These are phyloP conservation scores for Cataglyphis albicans DNA, from an alignment of 2,888 invertebrate species.

Conservation along the genomic window DNA sequence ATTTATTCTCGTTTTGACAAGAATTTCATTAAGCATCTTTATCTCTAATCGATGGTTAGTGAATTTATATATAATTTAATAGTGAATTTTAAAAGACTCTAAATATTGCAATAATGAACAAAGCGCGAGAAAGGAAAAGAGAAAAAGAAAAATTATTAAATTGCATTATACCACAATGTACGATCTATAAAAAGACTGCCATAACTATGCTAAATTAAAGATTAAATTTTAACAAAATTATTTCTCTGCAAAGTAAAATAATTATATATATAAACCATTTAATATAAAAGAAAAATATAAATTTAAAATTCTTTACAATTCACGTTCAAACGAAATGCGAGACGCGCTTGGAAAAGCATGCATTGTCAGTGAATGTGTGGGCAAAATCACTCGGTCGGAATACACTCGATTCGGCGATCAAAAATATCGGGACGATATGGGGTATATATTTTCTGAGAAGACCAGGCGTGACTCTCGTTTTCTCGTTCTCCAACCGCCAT, in stretches of 20 bases:
- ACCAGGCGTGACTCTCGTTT: conserved; percentile 42
- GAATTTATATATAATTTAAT: neutral
- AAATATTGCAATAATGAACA: neutral
- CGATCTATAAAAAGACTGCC: neutral
- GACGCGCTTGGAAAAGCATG: neutral
- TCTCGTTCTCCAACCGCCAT: neutral
- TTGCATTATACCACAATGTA: neutral
- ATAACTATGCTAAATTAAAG: neutral
- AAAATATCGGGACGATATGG: neutral
- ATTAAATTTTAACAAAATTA: neutral
- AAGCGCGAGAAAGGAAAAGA: too few species aligned
- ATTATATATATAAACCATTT: neutral
- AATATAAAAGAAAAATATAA: neutral
- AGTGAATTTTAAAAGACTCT: neutral
- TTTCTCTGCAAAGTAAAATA: neutral
- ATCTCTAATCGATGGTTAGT: conserved; percentile 11
- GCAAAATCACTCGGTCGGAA: conserved; percentile 20
- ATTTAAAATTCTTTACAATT: neutral
- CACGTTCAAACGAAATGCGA: neutral
- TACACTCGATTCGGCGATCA: conserved; percentile 12
- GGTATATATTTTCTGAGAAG: conserved; percentile 32
- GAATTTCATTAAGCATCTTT: conserved; percentile 65
- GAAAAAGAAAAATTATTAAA: neutral
- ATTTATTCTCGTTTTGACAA: conserved; percentile 78
- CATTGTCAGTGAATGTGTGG: neutral